Conservation (phyloP, 2,888 invertebrate genomes). For the Drosophila hamatofila region DNA sequence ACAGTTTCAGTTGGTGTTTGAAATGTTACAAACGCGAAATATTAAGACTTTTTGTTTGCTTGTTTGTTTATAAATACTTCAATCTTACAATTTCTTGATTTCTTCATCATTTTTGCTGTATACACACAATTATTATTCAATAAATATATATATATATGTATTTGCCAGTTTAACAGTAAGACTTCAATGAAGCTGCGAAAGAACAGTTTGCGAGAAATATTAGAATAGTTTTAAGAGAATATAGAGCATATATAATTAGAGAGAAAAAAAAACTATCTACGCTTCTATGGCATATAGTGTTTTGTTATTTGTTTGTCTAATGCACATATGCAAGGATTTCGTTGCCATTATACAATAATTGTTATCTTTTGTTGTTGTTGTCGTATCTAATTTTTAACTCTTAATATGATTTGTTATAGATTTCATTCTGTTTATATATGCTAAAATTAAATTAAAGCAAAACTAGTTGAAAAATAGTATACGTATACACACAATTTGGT, state of each 20-base stretch:
- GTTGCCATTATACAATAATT: slow-evolving; percentile 74
- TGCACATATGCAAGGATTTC: slow-evolving; percentile 66
- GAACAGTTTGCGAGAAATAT: slow-evolving; percentile 68
- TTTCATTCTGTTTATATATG: slow-evolving; percentile 53
- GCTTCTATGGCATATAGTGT: slow-evolving; percentile 59
- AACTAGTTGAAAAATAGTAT: slow-evolving; percentile 79
- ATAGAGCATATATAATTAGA: slow-evolving; percentile 57
- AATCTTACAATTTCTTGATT: slow-evolving; percentile 23
- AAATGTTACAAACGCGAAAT: slow-evolving; percentile 45
- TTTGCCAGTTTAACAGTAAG: slow-evolving; percentile 69
- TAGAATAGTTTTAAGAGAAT: slow-evolving; percentile 55
- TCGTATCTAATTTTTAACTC: slow-evolving; percentile 16
- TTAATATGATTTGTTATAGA: slow-evolving; percentile 32
- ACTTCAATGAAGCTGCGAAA: slow-evolving; percentile 67
- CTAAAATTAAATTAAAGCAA: slow-evolving; percentile 77
- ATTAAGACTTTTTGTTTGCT: slow-evolving; percentile 54
- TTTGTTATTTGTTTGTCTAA: slow-evolving; percentile 53
- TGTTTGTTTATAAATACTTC: slow-evolving; percentile 49
- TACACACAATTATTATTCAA: slow-evolving; percentile 55
- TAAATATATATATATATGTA: slow-evolving; percentile 60
- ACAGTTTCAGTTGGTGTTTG: slow-evolving; percentile 47
- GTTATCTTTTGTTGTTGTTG: slow-evolving; percentile 25
- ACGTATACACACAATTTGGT: slow-evolving; percentile 80
- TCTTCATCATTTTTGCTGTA: slow-evolving; percentile 33
- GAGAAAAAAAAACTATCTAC: slow-evolving; percentile 48